Conservation (phyloP, 1,140 invertebrate genomes). For the Macrotrachela quadricornifera region DNA sequence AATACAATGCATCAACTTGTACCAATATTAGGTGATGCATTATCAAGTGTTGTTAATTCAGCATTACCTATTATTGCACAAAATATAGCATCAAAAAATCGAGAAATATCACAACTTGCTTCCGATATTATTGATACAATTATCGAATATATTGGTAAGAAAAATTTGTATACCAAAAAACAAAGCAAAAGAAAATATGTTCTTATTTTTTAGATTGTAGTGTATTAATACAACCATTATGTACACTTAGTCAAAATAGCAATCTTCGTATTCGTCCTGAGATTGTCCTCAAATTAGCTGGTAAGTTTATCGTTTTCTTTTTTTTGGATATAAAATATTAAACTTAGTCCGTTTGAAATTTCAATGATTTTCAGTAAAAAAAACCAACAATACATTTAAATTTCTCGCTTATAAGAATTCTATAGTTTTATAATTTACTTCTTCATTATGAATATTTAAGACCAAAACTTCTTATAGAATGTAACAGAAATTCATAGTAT, state of each 20-base stretch:
- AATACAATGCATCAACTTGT: constrained; percentile 22
- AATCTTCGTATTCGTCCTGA: constrained; percentile 23
- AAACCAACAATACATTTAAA: too few relatives aligned
- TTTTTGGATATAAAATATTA: too few relatives aligned
- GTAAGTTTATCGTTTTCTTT: constrained; percentile 14
- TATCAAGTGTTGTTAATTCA: constrained; percentile 18
- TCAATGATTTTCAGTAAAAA: too few relatives aligned
- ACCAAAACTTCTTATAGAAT: too few relatives aligned
- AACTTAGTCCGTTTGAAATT: too few relatives aligned
- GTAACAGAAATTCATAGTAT: too few relatives aligned
- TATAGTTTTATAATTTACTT: too few relatives aligned
- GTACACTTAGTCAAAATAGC: constrained; percentile 19
- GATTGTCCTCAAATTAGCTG: constrained; percentile 23
- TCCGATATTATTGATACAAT: constrained; percentile 20
- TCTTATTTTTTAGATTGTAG: constrained; percentile 16
- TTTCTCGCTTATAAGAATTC: too few relatives aligned
- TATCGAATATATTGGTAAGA: constrained; percentile 23
- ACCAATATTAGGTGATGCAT: constrained; percentile 16
- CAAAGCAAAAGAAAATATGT: neutral
- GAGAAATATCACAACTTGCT: constrained; percentile 21
- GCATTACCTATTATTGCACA: constrained; percentile 19
- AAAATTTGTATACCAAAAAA: neutral
- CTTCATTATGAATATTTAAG: too few relatives aligned
- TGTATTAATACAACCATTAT: constrained; percentile 21
- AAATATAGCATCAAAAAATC: constrained; percentile 29